Evolutionary conservation across 2,113 vertebrate species (phyloP).

Genomic region (Scatophagus argus): DNA sequence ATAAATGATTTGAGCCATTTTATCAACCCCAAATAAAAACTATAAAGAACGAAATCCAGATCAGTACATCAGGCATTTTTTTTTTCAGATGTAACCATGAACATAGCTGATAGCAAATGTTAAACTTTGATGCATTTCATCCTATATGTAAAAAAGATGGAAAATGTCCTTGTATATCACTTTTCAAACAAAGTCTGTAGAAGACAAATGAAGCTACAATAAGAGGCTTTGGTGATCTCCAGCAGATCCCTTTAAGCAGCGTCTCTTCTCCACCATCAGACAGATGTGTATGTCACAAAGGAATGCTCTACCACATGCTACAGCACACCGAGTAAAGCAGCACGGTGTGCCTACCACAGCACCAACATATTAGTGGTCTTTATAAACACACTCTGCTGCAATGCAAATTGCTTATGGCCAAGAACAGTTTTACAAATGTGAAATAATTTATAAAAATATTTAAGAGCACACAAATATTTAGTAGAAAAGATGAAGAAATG

Average conservation of each 20-base stretch:
- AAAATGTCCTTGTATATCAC: constrained; percentile 20
- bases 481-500: neutral
- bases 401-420: neutral
- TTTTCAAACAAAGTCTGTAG: constrained; percentile 20
- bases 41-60: neutral
- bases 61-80: neutral
- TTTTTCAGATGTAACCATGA: neutral
- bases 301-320: constrained; percentile 48
- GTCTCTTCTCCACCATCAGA: constrained; percentile 39
- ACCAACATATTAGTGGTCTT: constrained; percentile 7
- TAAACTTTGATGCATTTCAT: neutral
- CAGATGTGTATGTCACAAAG: constrained; percentile 53
- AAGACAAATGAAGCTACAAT: constrained; percentile 20
- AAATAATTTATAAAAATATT: constrained; percentile 15
- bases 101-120: neutral
- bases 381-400: neutral
- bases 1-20: neutral
- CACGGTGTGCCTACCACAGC: constrained; percentile 14
- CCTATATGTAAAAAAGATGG: constrained; percentile 7
- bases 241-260: constrained; percentile 36
- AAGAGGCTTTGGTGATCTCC: constrained; percentile 16
- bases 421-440: neutral
- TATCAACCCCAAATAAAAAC: neutral
- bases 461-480: too few relatives aligned
- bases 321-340: neutral